Conservation (phyloP, 1,140 invertebrate genomes). For the Microplitis mediator region DNA sequence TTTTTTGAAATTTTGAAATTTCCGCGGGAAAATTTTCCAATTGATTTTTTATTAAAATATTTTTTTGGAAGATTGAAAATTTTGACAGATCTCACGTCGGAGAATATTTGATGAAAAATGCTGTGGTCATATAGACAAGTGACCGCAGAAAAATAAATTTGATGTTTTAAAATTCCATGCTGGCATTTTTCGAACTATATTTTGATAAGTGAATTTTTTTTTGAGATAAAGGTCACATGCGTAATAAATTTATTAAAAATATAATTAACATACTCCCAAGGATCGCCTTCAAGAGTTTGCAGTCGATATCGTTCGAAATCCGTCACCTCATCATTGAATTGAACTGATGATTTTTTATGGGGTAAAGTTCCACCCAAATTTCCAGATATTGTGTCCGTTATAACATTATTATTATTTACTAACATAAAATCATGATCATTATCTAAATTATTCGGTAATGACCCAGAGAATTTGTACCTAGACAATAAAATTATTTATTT, state of each 20-base stretch:
- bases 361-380: constrained; percentile 64
- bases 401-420: constrained; percentile 64
- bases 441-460: constrained; percentile 75
- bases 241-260: not conserved
- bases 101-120: no score
- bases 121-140: no score
- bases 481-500: constrained; percentile 22
- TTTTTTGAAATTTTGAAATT: no score
- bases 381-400: constrained; percentile 69
- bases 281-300: constrained; percentile 58
- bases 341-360: constrained; percentile 65
- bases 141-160: no score
- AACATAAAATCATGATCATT: constrained; percentile 61
- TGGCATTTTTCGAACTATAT: no score
- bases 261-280: constrained; percentile 42
- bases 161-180: no score
- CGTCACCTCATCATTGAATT: constrained; percentile 59
- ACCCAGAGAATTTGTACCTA: constrained; percentile 67
- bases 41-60: no score
- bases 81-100: no score
- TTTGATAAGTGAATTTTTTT: no score
- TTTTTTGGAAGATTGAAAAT: no score
- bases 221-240: no score
- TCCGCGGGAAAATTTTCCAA: no score
- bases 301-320: constrained; percentile 53